Base-by-base conservation (phyloP, 2,113 vertebrate species). In the Hippolais icterina region DNA sequence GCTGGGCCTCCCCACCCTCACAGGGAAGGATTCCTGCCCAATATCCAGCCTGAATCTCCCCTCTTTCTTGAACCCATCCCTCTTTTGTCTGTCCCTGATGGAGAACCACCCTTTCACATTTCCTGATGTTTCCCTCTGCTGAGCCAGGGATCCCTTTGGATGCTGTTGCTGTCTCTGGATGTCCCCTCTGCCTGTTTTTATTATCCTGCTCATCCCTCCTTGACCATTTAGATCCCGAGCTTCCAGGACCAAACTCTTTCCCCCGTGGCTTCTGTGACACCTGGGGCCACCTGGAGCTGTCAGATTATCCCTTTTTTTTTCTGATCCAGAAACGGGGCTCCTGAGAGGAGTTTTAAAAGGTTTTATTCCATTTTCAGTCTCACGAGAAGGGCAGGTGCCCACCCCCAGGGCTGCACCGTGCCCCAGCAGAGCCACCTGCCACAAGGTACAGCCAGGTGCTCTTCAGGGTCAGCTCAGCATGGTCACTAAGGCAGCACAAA, bases 331-430 rank as follows among this genome's bases (percentile, higher is more conserved):
- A 11, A 12, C 3, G 7, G 7, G 29, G 53, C 53, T 54, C 29
- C 53, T 54, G 53, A 54, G 53, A 31, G 53, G 29, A 18, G 18
- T 31, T 54, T 12, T 54, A 31, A 12, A 39, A 8, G 7, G 5
- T 54, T 54, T 54, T 54, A 33, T 31, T 12, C 29, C 53, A 20
- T 54, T 31, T 54, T 31, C 53, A 33, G 53, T 31, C 53, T 31
- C 29, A 20, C 31, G 29, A 20, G 53, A 54, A 54, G 29, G 37
- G 37, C 37, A 54, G 29, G 20, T 85, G 59, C n/a, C 47, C 21
- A 1, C 6, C 31, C n/a, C 2, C 28, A 1, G 27, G 39, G 54
- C 60, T 60, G 61, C 46, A 1, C 46, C 0, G 0, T 28, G 39
- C 22, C 50, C 57, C 10, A 2, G 50, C 11, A 4, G 18, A 57